Base-by-base conservation (phyloP, 1,140 invertebrate species). In the Plodia interpunctella region DNA sequence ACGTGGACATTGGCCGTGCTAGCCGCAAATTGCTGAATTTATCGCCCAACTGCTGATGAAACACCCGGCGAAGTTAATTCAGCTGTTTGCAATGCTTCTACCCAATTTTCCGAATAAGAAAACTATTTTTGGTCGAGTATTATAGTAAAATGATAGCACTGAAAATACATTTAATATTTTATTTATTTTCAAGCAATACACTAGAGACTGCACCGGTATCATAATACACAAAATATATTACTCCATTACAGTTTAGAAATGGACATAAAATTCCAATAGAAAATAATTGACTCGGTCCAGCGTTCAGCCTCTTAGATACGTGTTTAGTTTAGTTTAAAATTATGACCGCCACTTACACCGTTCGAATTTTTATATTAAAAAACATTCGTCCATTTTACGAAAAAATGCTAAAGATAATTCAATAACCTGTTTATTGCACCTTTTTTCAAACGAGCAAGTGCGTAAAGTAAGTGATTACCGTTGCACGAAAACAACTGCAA, bases 1-100 rank as follows among this genome's bases (percentile, higher is more conserved):
- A 63, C 62, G 60, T 55, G 65, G 68, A 66, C 62, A 63, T 44
- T 57, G 59, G 55, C 32, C 53, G 63, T 56, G 25, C 9, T 38
- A 30, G 25, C 19, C 74, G 62, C 70, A 78, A 73, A 78, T 76
- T 76, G 73, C 62, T 68, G 68, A 74, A 80, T 78, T 76, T 78
- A 78, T 72, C 65, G 74, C 62, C 54, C 55, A 59, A 60, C 63
- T 61, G 60, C 54, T 44, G 2, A 15, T n/a, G 38, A 2, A 15
- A 4, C n/a, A 4, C 13, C 15, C 2, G 13, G 13, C 15, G 38
- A 44, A 44, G 15, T 17, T 44, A 44, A 32, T 9, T 11, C 8
- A 32, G 11, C 30, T 5, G 10, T 32, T 32, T 32, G 11, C 8
- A 10, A 32, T 32, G 10, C 10, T 32, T 32, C 4, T 1, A 32